Percentiles rank a stretch among this genome's conserved stretches.
These are phyloP conservation scores for Schmidtea mediterranea DNA, from an alignment of 1,140 invertebrate genomes.

Conservation along the genomic window DNA sequence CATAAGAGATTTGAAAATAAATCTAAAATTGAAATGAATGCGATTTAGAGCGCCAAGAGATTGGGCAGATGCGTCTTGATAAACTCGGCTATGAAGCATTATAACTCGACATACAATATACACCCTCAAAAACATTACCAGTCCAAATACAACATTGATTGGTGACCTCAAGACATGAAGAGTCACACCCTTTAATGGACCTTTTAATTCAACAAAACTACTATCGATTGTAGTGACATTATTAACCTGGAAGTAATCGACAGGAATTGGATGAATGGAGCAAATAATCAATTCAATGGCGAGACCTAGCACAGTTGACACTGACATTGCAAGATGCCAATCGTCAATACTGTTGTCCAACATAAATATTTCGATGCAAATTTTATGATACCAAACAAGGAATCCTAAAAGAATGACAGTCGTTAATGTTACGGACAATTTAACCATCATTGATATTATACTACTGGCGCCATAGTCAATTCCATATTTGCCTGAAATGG, in stretches of 20 bases:
- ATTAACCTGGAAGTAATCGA: slow-evolving; percentile 9
- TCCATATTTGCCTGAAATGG: slow-evolving; percentile 2
- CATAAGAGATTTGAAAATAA: slow-evolving; percentile 26
- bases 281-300: slow-evolving; percentile 15
- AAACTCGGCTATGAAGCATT: slow-evolving; percentile 21
- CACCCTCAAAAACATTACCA: slow-evolving; percentile 24
- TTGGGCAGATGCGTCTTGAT: slow-evolving; percentile 21
- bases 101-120: slow-evolving; percentile 19
- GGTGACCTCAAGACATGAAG: slow-evolving; percentile 8
- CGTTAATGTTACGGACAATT: slow-evolving; percentile 14
- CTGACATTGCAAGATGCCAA: slow-evolving; percentile 18
- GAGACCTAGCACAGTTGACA: slow-evolving; percentile 12
- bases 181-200: too few relatives aligned
- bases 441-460: slow-evolving; percentile 13
- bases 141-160: slow-evolving; percentile 17
- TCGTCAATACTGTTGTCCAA: slow-evolving; percentile 23
- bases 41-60: slow-evolving; percentile 24
- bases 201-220: too few relatives aligned
- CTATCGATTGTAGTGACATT: too few relatives aligned
- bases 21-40: slow-evolving; percentile 21
- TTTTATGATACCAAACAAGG: slow-evolving; percentile 16
- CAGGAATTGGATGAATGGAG: slow-evolving; percentile 14
- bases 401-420: slow-evolving; percentile 17
- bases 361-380: slow-evolving; percentile 16
- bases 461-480: slow-evolving; percentile 8